Evolutionary conservation across 2,113 vertebrate genomes (phyloP).

Genomic region (Syrmaticus mikado): DNA sequence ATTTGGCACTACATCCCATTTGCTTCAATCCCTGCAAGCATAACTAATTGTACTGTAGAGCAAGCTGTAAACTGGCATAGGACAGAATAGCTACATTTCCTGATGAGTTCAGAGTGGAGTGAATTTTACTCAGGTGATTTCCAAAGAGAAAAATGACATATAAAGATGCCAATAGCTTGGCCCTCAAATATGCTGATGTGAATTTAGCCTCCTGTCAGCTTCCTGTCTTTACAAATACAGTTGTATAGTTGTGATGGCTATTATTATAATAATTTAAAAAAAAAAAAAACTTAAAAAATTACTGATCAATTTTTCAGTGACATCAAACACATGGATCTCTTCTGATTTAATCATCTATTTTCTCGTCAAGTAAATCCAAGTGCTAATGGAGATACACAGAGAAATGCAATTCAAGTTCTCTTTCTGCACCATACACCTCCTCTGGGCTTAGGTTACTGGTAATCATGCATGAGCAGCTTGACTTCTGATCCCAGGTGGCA

Average conservation of each 20-base stretch:
- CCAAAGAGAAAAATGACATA: not conserved
- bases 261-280: not conserved
- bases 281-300: not conserved
- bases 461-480: not conserved
- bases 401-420: not conserved
- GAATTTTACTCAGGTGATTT: not conserved
- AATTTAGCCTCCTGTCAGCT: not conserved
- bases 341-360: not conserved
- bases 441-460: not conserved
- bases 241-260: not conserved
- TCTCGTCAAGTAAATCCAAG: not conserved
- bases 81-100: not conserved
- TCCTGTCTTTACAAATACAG: accelerated
- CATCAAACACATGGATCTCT: not conserved
- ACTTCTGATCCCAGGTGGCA: not conserved
- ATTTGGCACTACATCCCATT: not conserved
- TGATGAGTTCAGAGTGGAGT: not conserved
- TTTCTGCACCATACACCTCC: not conserved
- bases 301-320: not conserved
- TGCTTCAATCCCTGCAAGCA: not conserved
- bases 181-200: not conserved
- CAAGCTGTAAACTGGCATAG: not conserved
- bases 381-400: not conserved
- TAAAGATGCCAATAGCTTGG: not conserved
- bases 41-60: not conserved